Evolutionary conservation across 2,113 vertebrate genomes (phyloP), one percentile per base, ranked within the genome.

Genomic region (Vulpes vulpes): DNA sequence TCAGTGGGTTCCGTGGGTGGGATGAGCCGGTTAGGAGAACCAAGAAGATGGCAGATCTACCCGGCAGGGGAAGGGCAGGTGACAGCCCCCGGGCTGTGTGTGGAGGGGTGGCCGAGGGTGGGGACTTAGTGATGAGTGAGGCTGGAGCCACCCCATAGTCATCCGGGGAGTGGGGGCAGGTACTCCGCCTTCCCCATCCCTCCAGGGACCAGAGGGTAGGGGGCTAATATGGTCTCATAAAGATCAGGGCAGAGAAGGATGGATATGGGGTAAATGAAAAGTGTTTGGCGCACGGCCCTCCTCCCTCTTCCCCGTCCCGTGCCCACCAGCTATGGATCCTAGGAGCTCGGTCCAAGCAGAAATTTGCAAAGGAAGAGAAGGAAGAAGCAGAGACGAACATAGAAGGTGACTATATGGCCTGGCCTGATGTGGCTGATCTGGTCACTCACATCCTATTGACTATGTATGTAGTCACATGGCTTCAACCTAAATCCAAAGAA

Each of bases 231-330:
- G 64, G 65, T 65, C 62, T 74, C 32, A 11, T 49, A 62, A 64
- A 69, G 17, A 94, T 14, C 5, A 74, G 35, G 80, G 69, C 1
- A 51, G 51, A 76, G 38, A 19, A 82, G 74, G 65, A 64, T 38
- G 27, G 20, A 69, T 23, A 1, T 12, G 35, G 55, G 10, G 49
- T 69, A 64, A 35, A 43, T 38, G 11, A 38, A 30, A 12, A 43
- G 43, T 27, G 4, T 17, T 78, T 25, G 22, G 55, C 14, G 17
- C 19, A 32, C 1, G 5, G 20, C 35, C 11, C 85, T n/a, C 23
- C 64, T 9, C 22, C 6, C 27, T 5, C 8, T 0, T 14, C 2
- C 0, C 51, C 60, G 5, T 55, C 38, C 8, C 59, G 14, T 27
- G 14, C 0, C 30, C 23, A 12, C 27, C 38, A 82, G 38, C 17